These are phyloP conservation scores for Ploceus nigricollis DNA, from an alignment of 2,113 vertebrate species.

Conservation along the genomic window DNA sequence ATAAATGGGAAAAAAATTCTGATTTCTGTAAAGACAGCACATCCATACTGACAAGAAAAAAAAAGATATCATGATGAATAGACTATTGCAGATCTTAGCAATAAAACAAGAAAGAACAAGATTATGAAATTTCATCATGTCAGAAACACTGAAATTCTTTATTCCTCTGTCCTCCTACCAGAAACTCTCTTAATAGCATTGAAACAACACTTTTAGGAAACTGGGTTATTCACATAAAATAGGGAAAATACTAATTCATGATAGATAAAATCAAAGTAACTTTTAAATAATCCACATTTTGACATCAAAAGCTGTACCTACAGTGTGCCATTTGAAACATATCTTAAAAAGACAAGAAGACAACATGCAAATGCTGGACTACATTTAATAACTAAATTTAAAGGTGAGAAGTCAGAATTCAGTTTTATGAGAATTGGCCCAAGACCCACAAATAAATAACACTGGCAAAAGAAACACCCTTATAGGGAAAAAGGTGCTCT, in stretches of 20 bases:
- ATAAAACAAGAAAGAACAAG: neutral
- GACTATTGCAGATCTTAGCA: neutral
- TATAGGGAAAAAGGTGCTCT: neutral
- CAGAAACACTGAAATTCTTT: neutral
- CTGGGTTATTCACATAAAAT: neutral
- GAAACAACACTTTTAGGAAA: neutral
- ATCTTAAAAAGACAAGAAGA: neutral
- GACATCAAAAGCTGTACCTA: neutral
- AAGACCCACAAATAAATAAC: neutral
- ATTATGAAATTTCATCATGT: neutral
- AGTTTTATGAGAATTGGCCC: neutral
- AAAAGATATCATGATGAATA: neutral
- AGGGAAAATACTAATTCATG: neutral
- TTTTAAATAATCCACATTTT: neutral
- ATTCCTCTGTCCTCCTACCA: neutral
- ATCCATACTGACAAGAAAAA: neutral
- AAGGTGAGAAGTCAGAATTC: neutral
- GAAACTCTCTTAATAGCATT: neutral
- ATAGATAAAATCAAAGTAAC: neutral
- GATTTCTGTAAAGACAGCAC: neutral
- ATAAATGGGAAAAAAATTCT: neutral
- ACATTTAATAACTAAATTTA: neutral
- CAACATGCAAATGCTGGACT: neutral
- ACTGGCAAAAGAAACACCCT: neutral
- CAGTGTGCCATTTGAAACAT: neutral